These are phyloP conservation scores for Telmatochromis brichardi DNA, from an alignment of 2,113 vertebrate genomes.

Conservation along the genomic window DNA sequence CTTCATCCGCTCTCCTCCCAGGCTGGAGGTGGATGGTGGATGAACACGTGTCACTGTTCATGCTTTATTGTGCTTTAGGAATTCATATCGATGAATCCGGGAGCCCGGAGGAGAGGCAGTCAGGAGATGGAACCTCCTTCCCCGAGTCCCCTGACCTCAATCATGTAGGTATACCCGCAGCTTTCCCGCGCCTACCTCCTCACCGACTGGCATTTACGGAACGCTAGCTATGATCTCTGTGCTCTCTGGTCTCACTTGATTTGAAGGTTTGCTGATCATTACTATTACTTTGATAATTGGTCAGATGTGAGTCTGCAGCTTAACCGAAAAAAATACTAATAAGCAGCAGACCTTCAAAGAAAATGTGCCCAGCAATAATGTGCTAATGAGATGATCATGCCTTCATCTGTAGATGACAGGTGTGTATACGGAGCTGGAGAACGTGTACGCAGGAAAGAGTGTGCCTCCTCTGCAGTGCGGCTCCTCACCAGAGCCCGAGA, in stretches of 20 bases:
- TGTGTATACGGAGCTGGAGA: conserved; percentile 89
- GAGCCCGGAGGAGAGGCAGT: conserved; percentile 90
- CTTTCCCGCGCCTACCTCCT: conserved; percentile 10
- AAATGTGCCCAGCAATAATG: neutral
- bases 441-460: conserved; percentile 79
- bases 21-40: conserved; percentile 15
- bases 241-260: conserved; percentile 27
- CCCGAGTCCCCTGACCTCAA: conserved; percentile 94
- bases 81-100: conserved; percentile 78
- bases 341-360: conserved; percentile 38
- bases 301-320: neutral
- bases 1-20: conserved; percentile 25
- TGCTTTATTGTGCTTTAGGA: conserved; percentile 71
- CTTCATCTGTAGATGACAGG: conserved; percentile 85
- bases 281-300: neutral
- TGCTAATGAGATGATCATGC: conserved; percentile 57
- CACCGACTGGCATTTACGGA: conserved; percentile 5
- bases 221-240: conserved; percentile 7
- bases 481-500: conserved; percentile 73
- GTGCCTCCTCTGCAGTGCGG: conserved; percentile 57
- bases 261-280: conserved; percentile 35
- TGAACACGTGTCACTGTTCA: conserved; percentile 31
- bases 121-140: conserved; percentile 94
- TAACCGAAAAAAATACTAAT: neutral
- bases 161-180: conserved; percentile 79